phyloP scores from a whole-genome alignment of 2,113 vertebrate genomes.

The Malurus elegans region DNA sequence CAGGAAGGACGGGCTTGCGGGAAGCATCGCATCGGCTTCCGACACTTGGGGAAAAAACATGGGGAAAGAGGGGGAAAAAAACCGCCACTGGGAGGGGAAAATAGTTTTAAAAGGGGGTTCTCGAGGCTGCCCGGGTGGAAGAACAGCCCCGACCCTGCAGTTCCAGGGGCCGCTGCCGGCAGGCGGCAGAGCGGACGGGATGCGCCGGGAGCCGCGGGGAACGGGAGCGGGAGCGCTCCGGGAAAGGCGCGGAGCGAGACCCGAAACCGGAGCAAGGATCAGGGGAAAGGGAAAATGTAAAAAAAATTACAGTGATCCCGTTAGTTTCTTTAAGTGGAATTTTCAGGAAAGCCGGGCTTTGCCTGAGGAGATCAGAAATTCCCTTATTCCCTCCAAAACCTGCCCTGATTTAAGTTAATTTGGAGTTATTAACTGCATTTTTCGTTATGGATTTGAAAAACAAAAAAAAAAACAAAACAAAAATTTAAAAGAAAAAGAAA shows the following conservation, averaged over 20 bases:
- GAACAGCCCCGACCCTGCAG: rapidly evolving
- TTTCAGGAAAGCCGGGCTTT: neutral
- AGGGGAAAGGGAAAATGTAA: neutral
- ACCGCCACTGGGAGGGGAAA: too few relatives aligned
- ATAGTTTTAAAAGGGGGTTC: neutral
- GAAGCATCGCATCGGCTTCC: neutral
- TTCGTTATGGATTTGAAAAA: neutral
- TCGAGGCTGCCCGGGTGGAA: neutral
- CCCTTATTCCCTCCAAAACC: neutral
- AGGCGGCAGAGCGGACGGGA: neutral
- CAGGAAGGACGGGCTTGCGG: neutral
- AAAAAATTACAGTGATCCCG: neutral
- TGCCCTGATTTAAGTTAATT: neutral
- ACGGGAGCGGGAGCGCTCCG: neutral
- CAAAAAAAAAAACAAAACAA: too few relatives aligned
- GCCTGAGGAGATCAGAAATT: neutral
- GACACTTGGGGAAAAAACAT: rapidly evolving
- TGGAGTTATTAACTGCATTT: neutral
- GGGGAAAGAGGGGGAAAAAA: too few relatives aligned
- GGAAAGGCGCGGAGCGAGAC: neutral
- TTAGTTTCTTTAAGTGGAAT: neutral
- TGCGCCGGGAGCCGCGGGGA: neutral
- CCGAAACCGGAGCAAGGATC: neutral
- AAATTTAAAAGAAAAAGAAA: too few relatives aligned
- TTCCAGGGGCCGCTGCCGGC: neutral